Evolutionary conservation across 2,888 invertebrate genomes (phyloP).

Genomic region (Galerucella pusilla): DNA sequence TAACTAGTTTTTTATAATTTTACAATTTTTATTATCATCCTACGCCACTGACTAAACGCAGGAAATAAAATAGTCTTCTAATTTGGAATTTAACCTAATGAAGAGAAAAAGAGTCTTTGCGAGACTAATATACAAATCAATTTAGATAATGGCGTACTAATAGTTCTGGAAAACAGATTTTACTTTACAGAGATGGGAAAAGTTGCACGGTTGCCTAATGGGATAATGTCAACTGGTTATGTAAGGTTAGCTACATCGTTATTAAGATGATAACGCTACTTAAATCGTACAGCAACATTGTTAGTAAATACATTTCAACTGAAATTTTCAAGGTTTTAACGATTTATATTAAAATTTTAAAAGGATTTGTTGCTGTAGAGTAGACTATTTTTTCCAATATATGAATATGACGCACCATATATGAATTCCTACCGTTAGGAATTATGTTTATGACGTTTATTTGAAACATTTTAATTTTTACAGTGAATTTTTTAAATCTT

Average conservation of each 20-base stretch:
- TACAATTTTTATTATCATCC: background rate
- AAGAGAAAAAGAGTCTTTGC: constrained; percentile 53
- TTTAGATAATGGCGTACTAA: constrained; percentile 56
- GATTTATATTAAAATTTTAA: background rate
- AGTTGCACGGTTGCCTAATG: constrained; percentile 33
- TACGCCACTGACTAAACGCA: constrained; percentile 28
- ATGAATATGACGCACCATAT: too few species aligned
- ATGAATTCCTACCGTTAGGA: too few species aligned
- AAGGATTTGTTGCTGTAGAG: background rate
- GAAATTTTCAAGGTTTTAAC: background rate
- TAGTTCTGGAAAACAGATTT: constrained; percentile 49
- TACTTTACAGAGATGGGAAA: constrained; percentile 47
- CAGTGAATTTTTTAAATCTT: too few species aligned
- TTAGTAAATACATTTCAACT: background rate
- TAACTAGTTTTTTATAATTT: background rate
- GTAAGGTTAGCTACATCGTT: constrained; percentile 10
- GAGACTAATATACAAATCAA: constrained; percentile 56
- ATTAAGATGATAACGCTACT: background rate
- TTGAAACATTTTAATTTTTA: too few species aligned
- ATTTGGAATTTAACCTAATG: constrained; percentile 53
- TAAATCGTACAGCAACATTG: background rate
- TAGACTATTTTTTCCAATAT: background rate
- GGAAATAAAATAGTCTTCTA: constrained; percentile 45
- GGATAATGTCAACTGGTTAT: constrained; percentile 13
- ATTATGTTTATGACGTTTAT: too few species aligned